Evolutionary conservation across 2,113 vertebrate species (phyloP).

Genomic region (Forbesichthys papilliferus): DNA sequence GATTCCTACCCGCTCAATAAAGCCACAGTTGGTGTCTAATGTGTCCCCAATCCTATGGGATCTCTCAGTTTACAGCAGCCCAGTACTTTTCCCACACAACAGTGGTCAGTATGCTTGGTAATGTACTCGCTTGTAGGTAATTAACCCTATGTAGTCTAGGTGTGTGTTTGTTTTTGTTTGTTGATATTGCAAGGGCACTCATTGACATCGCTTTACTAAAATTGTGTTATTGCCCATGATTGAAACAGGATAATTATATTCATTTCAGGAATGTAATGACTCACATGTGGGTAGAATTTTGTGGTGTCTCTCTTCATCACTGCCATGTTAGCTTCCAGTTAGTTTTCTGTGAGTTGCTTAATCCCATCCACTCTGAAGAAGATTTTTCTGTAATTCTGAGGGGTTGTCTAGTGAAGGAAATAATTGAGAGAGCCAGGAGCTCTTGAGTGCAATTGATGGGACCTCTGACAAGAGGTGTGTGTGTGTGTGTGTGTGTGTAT

Average conservation of each 20-base stretch:
- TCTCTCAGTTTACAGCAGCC: not conserved
- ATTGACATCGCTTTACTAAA: conserved; percentile 11
- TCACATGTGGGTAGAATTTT: not conserved
- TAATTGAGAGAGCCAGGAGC: conserved; percentile 9
- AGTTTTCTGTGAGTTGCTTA: not conserved
- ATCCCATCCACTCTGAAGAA: no score
- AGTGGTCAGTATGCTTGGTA: not conserved
- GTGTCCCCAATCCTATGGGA: conserved; percentile 33
- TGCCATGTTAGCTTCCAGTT: not conserved
- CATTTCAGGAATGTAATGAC: conserved; percentile 6
- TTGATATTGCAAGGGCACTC: not conserved
- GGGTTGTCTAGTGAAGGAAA: no score
- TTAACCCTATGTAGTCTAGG: conserved; percentile 13
- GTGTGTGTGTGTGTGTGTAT: conserved; percentile 20
- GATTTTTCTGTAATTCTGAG: not conserved
- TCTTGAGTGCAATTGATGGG: conserved; percentile 20
- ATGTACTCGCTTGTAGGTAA: conserved; percentile 4
- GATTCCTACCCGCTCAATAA: conserved; percentile 18
- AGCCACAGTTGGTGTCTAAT: conserved; percentile 6
- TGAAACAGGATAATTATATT: not conserved
- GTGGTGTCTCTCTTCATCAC: not conserved
- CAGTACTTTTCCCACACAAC: not conserved
- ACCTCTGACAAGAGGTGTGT: conserved; percentile 22
- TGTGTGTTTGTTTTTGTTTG: not conserved
- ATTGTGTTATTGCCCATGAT: not conserved